Evolutionary conservation across 2,113 vertebrate genomes (phyloP), one percentile per base, ranked within the genome.

Genomic region (Charadrius vociferus): DNA sequence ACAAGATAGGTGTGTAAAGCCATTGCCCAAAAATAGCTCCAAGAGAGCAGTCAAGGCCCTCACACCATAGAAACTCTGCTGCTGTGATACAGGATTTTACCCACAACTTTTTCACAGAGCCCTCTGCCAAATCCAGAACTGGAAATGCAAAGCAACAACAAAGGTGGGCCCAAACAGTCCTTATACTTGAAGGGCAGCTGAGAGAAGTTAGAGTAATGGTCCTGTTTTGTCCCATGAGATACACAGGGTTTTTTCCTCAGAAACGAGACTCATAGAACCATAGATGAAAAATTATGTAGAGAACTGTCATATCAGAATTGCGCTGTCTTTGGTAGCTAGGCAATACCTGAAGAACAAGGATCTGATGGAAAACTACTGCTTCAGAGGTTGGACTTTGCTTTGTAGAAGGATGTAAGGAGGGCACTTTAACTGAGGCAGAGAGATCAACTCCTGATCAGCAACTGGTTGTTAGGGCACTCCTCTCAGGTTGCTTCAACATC

Each of bases 231-330:
- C 16, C 14, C 49, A 13, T 0, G 2, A 22, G 4, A 14, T 24
- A 24, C 4, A 39, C 3, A 18, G 10, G 0, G 1, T 1, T 3
- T 32, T 53, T 18, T 2, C 16, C 24, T 49, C 21, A 47, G 37
- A 45, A 90, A 55, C 11, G 3, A 45, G 32, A 45, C 32, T 32
- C 16, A 20, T 5, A 62, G 29, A 53, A 55, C 12, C 6, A 20
- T 1, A 10, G 14, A 37, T 59, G 5, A 84, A 32, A 79, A 90
- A 16, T 4, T 8, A 29, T 4, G 3, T 41, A 23, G 7, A 37
- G 4, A 79, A n/a, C 10, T 49, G 8, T 36, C 4, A 36, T 65
- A 55, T 58, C 72, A 78, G 39, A 70, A 21, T 43, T 45, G 1
- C 2, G 36, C 1, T 56, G 12, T 23, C 11, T 53, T 67, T 67